Evolutionary conservation across 2,888 invertebrate species (phyloP).

Genomic region (Lochmaea capreae): DNA sequence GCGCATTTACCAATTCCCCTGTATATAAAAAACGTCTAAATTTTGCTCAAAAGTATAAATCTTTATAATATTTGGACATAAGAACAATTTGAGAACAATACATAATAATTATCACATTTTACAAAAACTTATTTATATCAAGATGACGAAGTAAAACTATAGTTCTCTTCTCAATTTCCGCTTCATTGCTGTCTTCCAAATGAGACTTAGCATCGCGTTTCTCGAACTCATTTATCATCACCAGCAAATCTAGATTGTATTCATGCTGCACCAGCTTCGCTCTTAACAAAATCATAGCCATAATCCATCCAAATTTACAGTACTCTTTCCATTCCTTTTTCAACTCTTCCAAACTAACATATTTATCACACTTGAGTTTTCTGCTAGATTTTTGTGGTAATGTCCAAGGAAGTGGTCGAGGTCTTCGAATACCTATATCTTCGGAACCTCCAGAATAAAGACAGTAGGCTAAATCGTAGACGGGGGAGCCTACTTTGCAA

Average conservation of each 20-base stretch:
- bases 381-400: constrained; percentile 56
- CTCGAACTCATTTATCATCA: constrained; percentile 8
- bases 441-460: constrained; percentile 57
- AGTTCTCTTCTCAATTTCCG: constrained; percentile 8
- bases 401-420: constrained; percentile 54
- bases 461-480: constrained; percentile 58
- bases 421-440: constrained; percentile 52
- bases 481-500: constrained; percentile 42
- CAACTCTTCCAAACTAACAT: background rate
- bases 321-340: constrained; percentile 52
- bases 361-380: constrained; percentile 49
- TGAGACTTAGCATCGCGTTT: background rate
- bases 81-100: background rate
- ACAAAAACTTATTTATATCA: constrained; percentile 16
- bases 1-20: too few relatives aligned
- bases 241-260: constrained; percentile 1
- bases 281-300: constrained; percentile 43
- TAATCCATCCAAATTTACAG: constrained; percentile 45
- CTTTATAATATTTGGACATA: background rate
- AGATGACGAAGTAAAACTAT: constrained; percentile 30
- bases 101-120: background rate
- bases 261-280: constrained; percentile 41
- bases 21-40: background rate
- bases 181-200: constrained; percentile 15
- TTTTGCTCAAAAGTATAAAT: background rate